These are phyloP conservation scores for Matsumurasca onukii DNA, from an alignment of 1,140 invertebrate species.

Conservation along the genomic window DNA sequence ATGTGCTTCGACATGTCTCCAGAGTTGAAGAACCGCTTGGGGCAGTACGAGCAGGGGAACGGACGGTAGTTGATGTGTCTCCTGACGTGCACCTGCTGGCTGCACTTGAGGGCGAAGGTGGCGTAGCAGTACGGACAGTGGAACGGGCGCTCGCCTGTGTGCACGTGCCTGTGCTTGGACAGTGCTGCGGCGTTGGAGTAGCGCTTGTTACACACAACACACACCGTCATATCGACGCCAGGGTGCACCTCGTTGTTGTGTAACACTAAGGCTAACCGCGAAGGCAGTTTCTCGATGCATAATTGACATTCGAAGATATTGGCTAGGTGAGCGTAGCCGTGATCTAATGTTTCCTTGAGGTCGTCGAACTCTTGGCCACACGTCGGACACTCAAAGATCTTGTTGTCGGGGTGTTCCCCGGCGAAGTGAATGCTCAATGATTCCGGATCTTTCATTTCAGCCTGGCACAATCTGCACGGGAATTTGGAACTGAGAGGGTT, in stretches of 20 bases:
- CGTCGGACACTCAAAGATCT: constrained; percentile 3
- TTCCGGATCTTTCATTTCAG: neutral
- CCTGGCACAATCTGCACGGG: neutral
- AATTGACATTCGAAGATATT: neutral
- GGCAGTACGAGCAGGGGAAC: constrained; percentile 57
- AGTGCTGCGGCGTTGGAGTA: neutral
- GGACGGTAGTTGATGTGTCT: constrained; percentile 54
- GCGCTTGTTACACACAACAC: constrained; percentile 7
- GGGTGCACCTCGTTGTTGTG: neutral
- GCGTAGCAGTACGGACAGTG: constrained; percentile 47
- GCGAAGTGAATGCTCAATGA: neutral
- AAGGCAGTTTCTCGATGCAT: neutral
- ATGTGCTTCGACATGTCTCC: constrained; percentile 37
- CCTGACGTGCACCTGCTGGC: constrained; percentile 47
- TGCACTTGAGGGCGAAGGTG: constrained; percentile 45
- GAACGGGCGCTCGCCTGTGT: constrained; percentile 70
- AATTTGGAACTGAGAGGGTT: constrained; percentile 3
- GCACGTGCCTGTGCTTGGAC: constrained; percentile 41
- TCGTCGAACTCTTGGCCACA: neutral
- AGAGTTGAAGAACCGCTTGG: constrained; percentile 48
- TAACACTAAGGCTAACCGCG: neutral
- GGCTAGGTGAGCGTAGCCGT: neutral
- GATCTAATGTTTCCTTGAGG: neutral
- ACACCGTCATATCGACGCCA: neutral
- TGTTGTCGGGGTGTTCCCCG: neutral